phyloP scores from a whole-genome alignment of 2,113 vertebrate species.

The Poeciliopsis retropinna region DNA sequence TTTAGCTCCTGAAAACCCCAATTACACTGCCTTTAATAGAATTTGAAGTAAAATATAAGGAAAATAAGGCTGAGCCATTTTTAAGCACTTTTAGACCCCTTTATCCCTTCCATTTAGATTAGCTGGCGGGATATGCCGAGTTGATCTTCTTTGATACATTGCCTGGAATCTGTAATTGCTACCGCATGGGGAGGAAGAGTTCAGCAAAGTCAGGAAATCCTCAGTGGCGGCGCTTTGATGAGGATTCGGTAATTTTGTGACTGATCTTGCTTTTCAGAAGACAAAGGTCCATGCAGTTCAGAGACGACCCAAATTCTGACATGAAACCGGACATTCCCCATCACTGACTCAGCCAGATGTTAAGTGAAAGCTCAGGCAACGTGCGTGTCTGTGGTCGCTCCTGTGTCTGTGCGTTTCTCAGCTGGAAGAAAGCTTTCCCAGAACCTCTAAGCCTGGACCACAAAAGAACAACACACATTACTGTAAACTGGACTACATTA shows the following conservation, averaged over 20 bases:
- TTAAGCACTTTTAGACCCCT: constrained; percentile 47
- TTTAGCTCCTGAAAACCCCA: constrained; percentile 7
- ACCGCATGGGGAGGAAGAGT: constrained; percentile 57
- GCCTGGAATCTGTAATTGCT: constrained; percentile 70
- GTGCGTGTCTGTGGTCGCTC: constrained; percentile 29
- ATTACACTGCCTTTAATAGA: constrained; percentile 27
- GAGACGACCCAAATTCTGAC: constrained; percentile 34
- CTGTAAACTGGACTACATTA: constrained; percentile 31
- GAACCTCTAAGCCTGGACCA: constrained; percentile 35
- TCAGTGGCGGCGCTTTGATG: constrained; percentile 53
- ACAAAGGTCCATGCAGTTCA: constrained; percentile 27
- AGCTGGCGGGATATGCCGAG: constrained; percentile 55
- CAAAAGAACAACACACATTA: constrained; percentile 49
- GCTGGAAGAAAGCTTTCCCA: constrained; percentile 48
- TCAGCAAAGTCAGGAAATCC: constrained; percentile 45
- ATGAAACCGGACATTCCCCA: constrained; percentile 51
- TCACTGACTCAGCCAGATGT: constrained; percentile 45
- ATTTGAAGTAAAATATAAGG: constrained; percentile 28
- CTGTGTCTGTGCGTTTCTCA: constrained; percentile 38
- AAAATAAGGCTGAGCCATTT: constrained; percentile 30
- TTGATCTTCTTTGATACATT: constrained; percentile 62
- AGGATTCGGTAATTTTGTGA: constrained; percentile 19
- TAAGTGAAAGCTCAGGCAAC: constrained; percentile 25
- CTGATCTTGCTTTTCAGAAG: constrained; percentile 34
- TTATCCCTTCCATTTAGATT: constrained; percentile 81